A percentile compares a stretch with the other conserved stretches of the same genome.
phyloP scores from a whole-genome alignment of 1,140 invertebrate species.

The Drosophila bifasciata region DNA sequence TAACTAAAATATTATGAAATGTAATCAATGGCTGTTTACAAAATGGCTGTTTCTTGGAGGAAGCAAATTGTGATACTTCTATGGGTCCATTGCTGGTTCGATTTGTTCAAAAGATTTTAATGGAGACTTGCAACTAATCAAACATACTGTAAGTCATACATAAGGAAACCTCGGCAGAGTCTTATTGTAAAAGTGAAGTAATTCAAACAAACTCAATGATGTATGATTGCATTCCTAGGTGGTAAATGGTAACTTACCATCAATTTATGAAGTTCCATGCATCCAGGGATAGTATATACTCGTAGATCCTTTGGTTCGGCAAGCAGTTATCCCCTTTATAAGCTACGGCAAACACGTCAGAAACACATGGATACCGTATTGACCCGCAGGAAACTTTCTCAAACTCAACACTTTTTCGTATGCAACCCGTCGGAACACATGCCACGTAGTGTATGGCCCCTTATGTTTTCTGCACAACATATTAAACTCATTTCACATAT shows the following conservation, averaged over 20 bases:
- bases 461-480: conserved; percentile 53
- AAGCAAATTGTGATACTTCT: too few species aligned
- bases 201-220: too few species aligned
- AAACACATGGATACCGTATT: conserved; percentile 27
- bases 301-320: neutral
- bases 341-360: conserved; percentile 13
- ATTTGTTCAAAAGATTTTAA: conserved; percentile 5
- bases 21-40: too few species aligned
- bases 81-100: too few species aligned
- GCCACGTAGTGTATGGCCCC: conserved; percentile 34
- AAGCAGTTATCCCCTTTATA: neutral
- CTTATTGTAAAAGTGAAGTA: too few species aligned
- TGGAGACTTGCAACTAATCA: too few species aligned
- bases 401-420: conserved; percentile 42
- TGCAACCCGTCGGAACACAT: conserved; percentile 21
- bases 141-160: too few species aligned
- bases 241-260: conserved; percentile 5
- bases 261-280: too few species aligned
- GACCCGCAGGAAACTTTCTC: neutral
- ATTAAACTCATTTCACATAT: conserved; percentile 53
- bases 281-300: neutral
- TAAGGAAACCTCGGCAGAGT: too few species aligned
- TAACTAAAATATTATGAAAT: too few species aligned
- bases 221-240: too few species aligned
- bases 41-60: too few species aligned